Percentiles rank a stretch among this genome's conserved stretches.
Conservation (phyloP, 2,113 vertebrate genomes). For the Sula dactylatra region DNA sequence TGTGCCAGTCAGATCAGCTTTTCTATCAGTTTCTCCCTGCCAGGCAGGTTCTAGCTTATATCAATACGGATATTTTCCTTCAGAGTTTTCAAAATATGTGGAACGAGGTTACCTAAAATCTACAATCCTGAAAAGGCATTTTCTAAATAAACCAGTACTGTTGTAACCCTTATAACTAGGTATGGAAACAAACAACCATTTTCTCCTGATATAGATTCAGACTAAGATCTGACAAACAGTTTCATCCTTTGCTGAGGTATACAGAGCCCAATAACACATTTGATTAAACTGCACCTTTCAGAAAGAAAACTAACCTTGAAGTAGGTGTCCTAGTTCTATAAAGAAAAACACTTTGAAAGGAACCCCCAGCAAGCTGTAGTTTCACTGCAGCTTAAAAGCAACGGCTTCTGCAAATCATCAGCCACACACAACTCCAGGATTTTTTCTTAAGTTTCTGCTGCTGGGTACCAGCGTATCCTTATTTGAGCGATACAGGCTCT, state of each 20-base stretch:
- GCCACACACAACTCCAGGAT: neutral
- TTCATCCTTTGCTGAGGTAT: neutral
- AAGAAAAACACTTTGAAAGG: neutral
- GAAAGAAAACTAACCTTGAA: neutral
- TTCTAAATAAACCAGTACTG: neutral
- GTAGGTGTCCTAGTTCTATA: neutral
- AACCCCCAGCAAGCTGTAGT: neutral
- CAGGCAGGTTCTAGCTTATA: neutral
- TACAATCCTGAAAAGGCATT: neutral
- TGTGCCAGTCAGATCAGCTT: neutral
- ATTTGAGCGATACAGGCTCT: neutral
- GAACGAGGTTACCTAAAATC: neutral
- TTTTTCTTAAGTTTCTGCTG: neutral
- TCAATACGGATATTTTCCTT: neutral
- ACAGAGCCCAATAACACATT: neutral
- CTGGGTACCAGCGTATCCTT: neutral
- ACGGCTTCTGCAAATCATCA: neutral
- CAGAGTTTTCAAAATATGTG: neutral
- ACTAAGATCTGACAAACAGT: neutral
- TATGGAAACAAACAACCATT: neutral
- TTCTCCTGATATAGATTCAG: neutral
- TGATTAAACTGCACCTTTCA: neutral
- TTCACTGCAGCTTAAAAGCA: neutral
- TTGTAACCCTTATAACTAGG: neutral
- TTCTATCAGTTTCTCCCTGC: neutral